Evolutionary conservation across 2,888 invertebrate genomes (phyloP).

Genomic region (Polietes domitor): DNA sequence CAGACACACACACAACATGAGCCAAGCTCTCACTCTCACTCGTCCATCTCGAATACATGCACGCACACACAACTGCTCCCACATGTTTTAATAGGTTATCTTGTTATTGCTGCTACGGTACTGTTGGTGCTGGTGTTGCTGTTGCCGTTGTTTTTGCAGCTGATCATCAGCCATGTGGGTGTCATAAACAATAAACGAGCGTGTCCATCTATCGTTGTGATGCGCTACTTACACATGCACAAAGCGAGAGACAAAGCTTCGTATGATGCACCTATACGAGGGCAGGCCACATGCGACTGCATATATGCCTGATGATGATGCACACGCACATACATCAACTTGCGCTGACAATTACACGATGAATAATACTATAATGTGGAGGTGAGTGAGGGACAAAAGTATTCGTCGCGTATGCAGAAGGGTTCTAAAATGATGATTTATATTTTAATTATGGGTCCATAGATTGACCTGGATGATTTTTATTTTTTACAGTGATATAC

Average conservation of each 20-base stretch:
- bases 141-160: not conserved
- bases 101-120: not conserved
- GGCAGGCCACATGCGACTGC: no score
- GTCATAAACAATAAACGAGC: slow-evolving; percentile 38
- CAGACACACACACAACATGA: no score
- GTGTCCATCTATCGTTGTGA: not conserved
- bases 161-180: slow-evolving; percentile 25
- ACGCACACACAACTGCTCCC: not conserved
- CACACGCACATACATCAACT: not conserved
- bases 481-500: no score
- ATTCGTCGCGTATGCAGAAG: no score
- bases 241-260: not conserved
- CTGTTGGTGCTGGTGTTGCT: not conserved
- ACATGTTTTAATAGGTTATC: not conserved
- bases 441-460: no score
- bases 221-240: not conserved
- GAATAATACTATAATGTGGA: no score
- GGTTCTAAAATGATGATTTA: no score
- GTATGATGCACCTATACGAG: no score
- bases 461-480: no score
- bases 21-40: not conserved
- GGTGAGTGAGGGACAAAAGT: no score
- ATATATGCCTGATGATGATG: not conserved
- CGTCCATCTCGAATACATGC: no score
- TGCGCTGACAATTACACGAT: not conserved